These are phyloP conservation scores for Trichomalopsis sarcophagae DNA, from an alignment of 1,140 invertebrate genomes.

Conservation along the genomic window DNA sequence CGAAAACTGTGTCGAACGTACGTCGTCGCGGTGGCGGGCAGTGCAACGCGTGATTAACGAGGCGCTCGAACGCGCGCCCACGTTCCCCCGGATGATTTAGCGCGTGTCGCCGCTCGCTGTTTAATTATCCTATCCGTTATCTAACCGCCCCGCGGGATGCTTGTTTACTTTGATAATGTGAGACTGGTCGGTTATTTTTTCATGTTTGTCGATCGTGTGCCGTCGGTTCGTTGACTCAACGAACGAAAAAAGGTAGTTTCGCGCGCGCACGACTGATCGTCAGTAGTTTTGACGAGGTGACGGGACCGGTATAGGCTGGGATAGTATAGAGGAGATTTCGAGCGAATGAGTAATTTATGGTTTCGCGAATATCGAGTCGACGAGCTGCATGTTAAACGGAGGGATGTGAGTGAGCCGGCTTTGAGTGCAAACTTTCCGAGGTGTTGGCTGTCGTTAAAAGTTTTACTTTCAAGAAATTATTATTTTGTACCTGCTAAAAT, in stretches of 20 bases:
- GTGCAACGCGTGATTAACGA: slow-evolving; percentile 39
- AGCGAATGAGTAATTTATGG: not conserved
- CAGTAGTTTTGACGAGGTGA: not conserved
- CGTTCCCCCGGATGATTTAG: slow-evolving; percentile 35
- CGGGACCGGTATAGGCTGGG: not conserved
- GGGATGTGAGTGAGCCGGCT: not conserved
- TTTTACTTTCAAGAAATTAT: not conserved
- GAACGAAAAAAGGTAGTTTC: not conserved
- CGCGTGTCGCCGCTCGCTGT: not conserved
- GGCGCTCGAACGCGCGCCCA: not conserved
- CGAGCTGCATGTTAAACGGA: not conserved
- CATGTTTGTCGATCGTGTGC: no score
- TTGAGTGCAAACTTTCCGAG: not conserved
- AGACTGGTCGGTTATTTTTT: not conserved
- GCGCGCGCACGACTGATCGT: not conserved
- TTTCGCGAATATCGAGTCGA: not conserved
- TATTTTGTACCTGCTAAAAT: not conserved
- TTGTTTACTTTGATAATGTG: slow-evolving; percentile 11
- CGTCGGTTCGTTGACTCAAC: not conserved
- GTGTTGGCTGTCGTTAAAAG: not conserved
- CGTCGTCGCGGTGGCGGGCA: slow-evolving; percentile 2
- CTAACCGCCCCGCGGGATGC: not conserved
- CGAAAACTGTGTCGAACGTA: slow-evolving; percentile 41
- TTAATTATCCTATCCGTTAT: slow-evolving; percentile 42
- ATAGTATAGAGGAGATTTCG: not conserved